Percentiles rank a stretch among this genome's conserved stretches.
These are phyloP conservation scores for Corythaixoides concolor DNA, from an alignment of 2,113 vertebrate genomes.

Conservation along the genomic window DNA sequence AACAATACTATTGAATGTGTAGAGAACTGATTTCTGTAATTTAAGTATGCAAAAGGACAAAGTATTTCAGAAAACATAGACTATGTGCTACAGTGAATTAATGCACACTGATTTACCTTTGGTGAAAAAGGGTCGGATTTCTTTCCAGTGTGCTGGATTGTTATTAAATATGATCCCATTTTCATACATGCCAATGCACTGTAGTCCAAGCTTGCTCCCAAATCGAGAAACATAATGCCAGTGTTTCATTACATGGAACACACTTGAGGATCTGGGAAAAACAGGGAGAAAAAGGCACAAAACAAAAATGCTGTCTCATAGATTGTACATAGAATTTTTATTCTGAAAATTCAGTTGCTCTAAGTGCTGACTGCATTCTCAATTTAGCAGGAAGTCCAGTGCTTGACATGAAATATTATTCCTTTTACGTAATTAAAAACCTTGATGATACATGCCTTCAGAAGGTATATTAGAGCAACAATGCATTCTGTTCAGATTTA, in stretches of 20 bases:
- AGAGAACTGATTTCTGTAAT: neutral
- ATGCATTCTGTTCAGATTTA: neutral
- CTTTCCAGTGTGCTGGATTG: constrained; percentile 85
- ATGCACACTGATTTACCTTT: constrained; percentile 77
- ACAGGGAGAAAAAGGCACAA: neutral
- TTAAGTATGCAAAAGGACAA: neutral
- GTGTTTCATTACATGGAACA: constrained; percentile 88
- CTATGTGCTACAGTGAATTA: neutral
- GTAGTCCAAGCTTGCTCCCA: constrained; percentile 84
- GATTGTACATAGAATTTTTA: neutral
- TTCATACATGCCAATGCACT: constrained; percentile 92
- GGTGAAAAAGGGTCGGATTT: constrained; percentile 83
- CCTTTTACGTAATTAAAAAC: neutral
- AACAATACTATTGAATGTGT: neutral
- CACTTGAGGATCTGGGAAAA: constrained; percentile 82
- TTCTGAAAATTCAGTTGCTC: neutral
- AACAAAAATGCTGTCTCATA: neutral
- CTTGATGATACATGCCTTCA: neutral
- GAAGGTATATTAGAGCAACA: neutral
- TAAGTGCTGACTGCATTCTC: neutral
- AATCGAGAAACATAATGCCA: constrained; percentile 85
- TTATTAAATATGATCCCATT: constrained; percentile 95
- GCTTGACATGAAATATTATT: neutral
- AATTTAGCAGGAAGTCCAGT: neutral
- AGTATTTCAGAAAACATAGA: accelerated